phyloP scores from a whole-genome alignment of 2,113 vertebrate species.

The Centropus unirufus region DNA sequence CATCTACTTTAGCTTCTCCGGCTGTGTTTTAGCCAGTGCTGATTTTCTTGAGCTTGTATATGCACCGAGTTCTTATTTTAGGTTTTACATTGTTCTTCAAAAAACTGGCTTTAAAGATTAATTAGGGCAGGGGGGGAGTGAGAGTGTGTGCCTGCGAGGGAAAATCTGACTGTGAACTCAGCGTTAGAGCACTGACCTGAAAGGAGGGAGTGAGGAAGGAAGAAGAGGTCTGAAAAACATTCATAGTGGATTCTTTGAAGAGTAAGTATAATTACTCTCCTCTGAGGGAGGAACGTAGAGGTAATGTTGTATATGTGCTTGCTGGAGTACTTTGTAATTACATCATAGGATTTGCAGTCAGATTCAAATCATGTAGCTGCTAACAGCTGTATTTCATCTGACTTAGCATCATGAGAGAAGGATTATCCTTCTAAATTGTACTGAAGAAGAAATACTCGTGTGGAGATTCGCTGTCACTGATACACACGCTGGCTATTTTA shows the following conservation, averaged over 20 bases:
- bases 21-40: background rate
- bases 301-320: background rate
- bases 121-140: background rate
- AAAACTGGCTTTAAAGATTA: conserved; percentile 61
- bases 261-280: conserved; percentile 22
- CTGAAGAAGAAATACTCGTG: background rate
- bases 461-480: background rate
- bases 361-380: conserved; percentile 5
- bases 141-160: conserved; percentile 42
- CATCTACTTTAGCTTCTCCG: background rate
- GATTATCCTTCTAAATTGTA: background rate
- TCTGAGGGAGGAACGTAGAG: background rate
- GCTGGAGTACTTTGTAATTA: background rate
- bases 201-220: conserved; percentile 34
- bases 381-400: conserved; percentile 11
- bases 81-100: conserved; percentile 30
- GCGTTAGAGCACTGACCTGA: conserved; percentile 64
- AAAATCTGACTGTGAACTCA: conserved; percentile 41
- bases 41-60: background rate
- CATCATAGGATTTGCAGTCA: background rate
- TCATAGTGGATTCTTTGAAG: conserved; percentile 19
- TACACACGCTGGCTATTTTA: accelerated
- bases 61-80: background rate
- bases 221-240: background rate
- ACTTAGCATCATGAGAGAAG: background rate